These are phyloP conservation scores for Coenonympha arcania DNA, from an alignment of 2,888 invertebrate genomes.

Conservation along the genomic window DNA sequence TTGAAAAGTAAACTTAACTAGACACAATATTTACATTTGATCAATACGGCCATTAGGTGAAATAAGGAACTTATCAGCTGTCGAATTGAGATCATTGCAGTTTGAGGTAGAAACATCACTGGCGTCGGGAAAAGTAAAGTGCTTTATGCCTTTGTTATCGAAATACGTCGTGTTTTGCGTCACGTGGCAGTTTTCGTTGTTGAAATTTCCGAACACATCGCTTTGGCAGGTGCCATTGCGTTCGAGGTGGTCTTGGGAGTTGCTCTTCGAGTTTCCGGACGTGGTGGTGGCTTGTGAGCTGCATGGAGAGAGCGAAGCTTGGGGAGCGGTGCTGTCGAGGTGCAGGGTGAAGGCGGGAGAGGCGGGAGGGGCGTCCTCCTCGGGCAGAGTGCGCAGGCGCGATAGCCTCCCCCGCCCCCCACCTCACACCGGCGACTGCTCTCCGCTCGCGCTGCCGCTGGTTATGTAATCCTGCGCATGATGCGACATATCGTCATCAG, in stretches of 20 bases:
- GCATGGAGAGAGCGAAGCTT: neutral
- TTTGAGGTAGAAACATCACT: conserved; percentile 19
- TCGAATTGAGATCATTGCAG: conserved; percentile 20
- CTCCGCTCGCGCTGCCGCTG: conserved; percentile 65
- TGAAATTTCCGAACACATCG: neutral
- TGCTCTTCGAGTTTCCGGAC: neutral
- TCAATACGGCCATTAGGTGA: conserved; percentile 7
- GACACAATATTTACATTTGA: conserved; percentile 1
- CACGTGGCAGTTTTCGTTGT: neutral
- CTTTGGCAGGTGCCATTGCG: neutral
- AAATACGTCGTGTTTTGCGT: neutral
- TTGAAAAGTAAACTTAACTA: neutral
- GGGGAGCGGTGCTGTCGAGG: neutral
- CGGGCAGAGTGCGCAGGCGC: conserved; percentile 64
- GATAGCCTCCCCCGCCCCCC: conserved; percentile 69
- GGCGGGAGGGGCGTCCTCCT: conserved; percentile 61
- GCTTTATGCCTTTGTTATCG: conserved; percentile 1
- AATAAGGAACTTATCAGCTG: conserved; percentile 5
- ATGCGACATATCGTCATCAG: no score
- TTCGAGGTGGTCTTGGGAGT: conserved; percentile 1
- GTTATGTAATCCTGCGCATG: conserved; percentile 64
- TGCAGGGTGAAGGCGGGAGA: conserved; percentile 23
- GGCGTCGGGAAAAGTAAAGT: conserved; percentile 13
- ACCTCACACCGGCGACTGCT: conserved; percentile 70
- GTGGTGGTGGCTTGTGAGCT: neutral